Evolutionary conservation across 23 tunicate species (phyloP), one percentile per base, ranked within the genome.

Genomic region (Styela plicata): DNA sequence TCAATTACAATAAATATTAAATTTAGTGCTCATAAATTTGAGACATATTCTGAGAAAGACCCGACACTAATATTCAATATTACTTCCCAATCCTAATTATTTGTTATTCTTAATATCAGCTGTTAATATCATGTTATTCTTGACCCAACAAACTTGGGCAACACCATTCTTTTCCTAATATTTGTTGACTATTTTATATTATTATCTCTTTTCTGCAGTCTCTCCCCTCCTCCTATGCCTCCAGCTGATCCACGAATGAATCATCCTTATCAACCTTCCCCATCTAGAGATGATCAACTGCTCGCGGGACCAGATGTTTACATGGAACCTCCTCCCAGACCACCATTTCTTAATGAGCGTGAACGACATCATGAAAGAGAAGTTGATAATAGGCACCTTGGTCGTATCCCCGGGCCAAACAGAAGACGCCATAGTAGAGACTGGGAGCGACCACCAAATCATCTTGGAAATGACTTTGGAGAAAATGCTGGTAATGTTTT

Each of bases 191-290:
- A n/a, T n/a, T n/a, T n/a, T n/a, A n/a, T n/a, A n/a, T n/a, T n/a
- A n/a, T n/a, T n/a, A n/a, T n/a, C n/a, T 66, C 17, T 18, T 24
- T 3, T 66, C 17, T 66, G 17, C 70, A 66, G 70, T 27, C 70
- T 66, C 17, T 5, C 70, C 29, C 70, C 70, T 5, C 70, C 70
- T 10, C 77, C 77, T 18, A 32, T 21, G 24, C 77, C 77, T 21
- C 77, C 77, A 2, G 5, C 34, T 34, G 77, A 71, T 32, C 77
- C 77, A 21, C 35, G 77, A 7, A 44, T 44, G 57, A 44, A 44
- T 44, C 57, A 44, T 44, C 57, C 57, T 5, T 44, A 44, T 44
- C 57, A 13, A 5, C 57, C 57, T 44, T 44, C 57, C 13, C 57
- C 57, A 44, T 13, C 7, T 5, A 44, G 57, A 44, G 57, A 44